Evolutionary conservation across 2,888 invertebrate genomes (phyloP), one percentile per base, ranked within the genome.

Genomic region (Acanthosoma haemorrhoidale): DNA sequence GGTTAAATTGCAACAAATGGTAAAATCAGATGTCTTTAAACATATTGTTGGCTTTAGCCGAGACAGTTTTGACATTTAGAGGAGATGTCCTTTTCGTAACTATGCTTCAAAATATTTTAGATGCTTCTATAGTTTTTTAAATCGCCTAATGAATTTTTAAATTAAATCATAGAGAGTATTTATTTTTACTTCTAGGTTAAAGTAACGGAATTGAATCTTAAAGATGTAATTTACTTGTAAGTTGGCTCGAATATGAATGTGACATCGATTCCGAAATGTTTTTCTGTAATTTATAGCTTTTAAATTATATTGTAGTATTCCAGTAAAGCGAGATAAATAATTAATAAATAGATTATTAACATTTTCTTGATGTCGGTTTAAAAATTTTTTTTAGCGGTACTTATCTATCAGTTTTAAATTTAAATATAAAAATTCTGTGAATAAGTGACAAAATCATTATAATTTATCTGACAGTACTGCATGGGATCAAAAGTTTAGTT

Each of bases 71-170:
- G n/a, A 18, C 25, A 61, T 61, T 36, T 11, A 1, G 34, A 36
- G 36, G 36, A 60, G 21, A 36, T 21, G 18, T 36, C 16, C 38
- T 21, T 1, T 36, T 36, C n/a, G 38, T 61, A 38, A 38, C 4
- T 61, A 34, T 61, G 61, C 61, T 61, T 61, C n/a, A 36, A 61
- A 34, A 18, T 61, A 31, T 61, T 61, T 38, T 61, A 61, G 61
- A 25, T n/a, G 61, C 61, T 61, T 61, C 15, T n/a, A 34, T 61
- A 61, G 61, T 38, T 61, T 16, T 61, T 21, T 41, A 41, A 41
- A 41, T 41, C n/a, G 41, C 41, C 41, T 41, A 41, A 41, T 15
- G 5, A 41, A n/a, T 21, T 51, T 51, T 25, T 61, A 61, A 36
- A 61, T 60, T 41, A 32, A 60, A 32, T 32, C 29, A 61, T 36